A percentile compares a stretch with the other conserved stretches of the same genome.
phyloP scores from a whole-genome alignment of 2,797 vertebrate genomes.

The Phoxinus dragarum region DNA sequence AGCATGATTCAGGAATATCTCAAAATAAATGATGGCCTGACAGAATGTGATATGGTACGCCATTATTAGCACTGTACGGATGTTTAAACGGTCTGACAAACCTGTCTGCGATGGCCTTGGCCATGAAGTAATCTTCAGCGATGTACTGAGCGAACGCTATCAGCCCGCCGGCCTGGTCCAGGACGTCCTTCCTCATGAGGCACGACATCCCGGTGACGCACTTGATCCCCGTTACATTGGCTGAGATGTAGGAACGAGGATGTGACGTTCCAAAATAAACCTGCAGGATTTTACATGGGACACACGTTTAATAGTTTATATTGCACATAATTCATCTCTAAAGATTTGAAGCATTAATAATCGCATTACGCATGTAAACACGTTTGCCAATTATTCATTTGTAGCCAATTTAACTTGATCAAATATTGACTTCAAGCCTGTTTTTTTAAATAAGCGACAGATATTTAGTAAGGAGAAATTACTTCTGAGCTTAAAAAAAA shows the following conservation, averaged over 20 bases:
- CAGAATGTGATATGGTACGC: neutral
- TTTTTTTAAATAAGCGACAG: neutral
- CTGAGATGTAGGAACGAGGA: constrained; percentile 96
- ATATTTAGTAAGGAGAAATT: neutral
- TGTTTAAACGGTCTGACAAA: constrained; percentile 67
- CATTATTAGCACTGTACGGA: neutral
- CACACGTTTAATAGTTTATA: neutral
- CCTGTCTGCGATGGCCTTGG: constrained; percentile 97
- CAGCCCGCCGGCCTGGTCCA: constrained; percentile 95
- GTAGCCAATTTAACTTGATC: neutral
- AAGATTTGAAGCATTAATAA: neutral
- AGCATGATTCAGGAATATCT: neutral
- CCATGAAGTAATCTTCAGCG: constrained; percentile 99
- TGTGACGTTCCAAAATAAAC: constrained; percentile 98
- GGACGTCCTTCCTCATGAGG: constrained; percentile 94
- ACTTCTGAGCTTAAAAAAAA: neutral
- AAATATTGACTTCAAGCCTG: neutral
- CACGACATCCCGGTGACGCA: constrained; percentile 99
- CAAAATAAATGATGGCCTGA: neutral
- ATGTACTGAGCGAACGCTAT: constrained; percentile 97
- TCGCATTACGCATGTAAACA: neutral
- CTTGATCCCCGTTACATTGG: constrained; percentile 95
- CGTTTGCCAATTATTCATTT: neutral
- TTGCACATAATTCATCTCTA: neutral
- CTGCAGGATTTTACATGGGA: constrained; percentile 69